Conservation (phyloP, 2,797 vertebrate genomes). For the Acanthurus leucopareius region DNA sequence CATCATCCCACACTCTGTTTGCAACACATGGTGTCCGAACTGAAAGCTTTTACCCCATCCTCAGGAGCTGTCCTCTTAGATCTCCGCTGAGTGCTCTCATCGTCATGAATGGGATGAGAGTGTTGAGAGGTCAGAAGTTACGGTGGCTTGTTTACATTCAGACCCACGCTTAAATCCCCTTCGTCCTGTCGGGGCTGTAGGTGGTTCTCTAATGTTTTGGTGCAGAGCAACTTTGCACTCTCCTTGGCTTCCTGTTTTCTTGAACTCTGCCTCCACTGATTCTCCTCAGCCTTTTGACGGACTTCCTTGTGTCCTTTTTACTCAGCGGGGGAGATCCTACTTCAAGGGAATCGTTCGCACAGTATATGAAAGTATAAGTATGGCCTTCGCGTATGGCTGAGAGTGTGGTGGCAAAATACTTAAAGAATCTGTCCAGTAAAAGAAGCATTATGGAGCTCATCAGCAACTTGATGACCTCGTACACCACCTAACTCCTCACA, state of each 20-base stretch:
- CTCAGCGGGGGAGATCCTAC: conserved; percentile 35
- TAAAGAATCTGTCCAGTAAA: conserved; percentile 16
- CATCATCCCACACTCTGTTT: conserved; percentile 15
- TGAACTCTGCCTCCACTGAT: conserved; percentile 51
- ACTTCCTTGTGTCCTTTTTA: conserved; percentile 25
- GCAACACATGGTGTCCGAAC: conserved; percentile 11
- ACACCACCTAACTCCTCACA: conserved; percentile 7
- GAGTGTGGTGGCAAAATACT: conserved; percentile 17
- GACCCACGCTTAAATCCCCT: conserved; percentile 33
- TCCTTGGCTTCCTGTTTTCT: conserved; percentile 57
- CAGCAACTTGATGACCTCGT: conserved; percentile 17
- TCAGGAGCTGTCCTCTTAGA: conserved; percentile 22
- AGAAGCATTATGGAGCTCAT: conserved; percentile 18
- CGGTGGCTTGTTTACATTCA: conserved; percentile 58
- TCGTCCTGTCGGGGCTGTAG: conserved; percentile 29
- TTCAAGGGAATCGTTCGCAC: conserved; percentile 26
- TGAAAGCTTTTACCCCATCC: conserved; percentile 17
- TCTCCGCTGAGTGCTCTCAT: conserved; percentile 20
- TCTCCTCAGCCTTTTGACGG: conserved; percentile 26
- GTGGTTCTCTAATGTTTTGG: conserved; percentile 51
- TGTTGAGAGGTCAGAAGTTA: conserved; percentile 45
- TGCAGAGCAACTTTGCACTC: conserved; percentile 33
- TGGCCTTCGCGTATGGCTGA: conserved; percentile 13
- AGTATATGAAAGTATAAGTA: conserved; percentile 18
- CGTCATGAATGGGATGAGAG: conserved; percentile 27